These are phyloP conservation scores for Argyresthia goedartella DNA, from an alignment of 2,888 invertebrate species.

Conservation along the genomic window DNA sequence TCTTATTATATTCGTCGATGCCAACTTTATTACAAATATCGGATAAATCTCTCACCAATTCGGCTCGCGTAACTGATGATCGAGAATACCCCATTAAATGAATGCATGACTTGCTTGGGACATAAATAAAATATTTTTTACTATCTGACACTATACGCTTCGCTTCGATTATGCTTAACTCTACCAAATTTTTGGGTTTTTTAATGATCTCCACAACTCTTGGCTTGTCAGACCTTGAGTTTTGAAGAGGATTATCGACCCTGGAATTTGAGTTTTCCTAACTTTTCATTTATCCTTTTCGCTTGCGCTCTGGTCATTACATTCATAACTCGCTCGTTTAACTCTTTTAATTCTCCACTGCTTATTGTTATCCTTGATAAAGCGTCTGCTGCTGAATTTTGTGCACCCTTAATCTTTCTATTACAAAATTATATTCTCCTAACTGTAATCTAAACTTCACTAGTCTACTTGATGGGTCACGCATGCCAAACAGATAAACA, in stretches of 20 bases:
- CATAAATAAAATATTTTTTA: not conserved
- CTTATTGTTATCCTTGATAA: conserved; percentile 2
- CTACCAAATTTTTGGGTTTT: not conserved
- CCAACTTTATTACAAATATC: not conserved
- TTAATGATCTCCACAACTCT: not conserved
- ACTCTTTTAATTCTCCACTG: not conserved
- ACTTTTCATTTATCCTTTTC: not conserved
- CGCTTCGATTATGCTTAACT: not conserved
- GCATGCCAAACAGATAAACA: too few relatives aligned
- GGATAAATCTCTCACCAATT: too few relatives aligned
- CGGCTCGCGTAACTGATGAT: not conserved
- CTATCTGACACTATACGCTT: not conserved
- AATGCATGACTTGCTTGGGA: not conserved
- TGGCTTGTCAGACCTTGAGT: conserved; percentile 1
- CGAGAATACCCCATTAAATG: not conserved
- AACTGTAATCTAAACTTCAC: too few relatives aligned
- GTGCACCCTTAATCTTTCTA: conserved; percentile 12
- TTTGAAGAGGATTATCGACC: not conserved
- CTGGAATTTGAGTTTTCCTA: not conserved
- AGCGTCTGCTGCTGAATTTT: conserved; percentile 13
- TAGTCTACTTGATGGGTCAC: too few relatives aligned
- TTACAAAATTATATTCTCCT: conserved; percentile 9
- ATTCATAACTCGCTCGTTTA: not conserved
- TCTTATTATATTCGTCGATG: not conserved
- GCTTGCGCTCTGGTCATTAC: not conserved